phyloP scores from a whole-genome alignment of 2,113 vertebrate species.

The Oncorhynchus nerka region DNA sequence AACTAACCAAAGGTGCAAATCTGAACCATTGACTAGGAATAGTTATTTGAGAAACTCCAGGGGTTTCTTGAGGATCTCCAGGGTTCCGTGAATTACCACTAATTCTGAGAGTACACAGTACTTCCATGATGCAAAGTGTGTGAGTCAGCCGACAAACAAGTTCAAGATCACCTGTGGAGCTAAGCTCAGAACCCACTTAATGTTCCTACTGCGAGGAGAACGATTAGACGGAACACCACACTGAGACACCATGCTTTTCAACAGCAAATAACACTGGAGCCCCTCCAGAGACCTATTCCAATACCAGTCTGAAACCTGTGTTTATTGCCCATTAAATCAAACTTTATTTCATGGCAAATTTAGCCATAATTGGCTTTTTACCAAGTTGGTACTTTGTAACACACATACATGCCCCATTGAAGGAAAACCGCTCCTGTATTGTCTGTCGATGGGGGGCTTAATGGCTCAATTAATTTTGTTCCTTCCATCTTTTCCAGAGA shows the following conservation, averaged over 20 bases:
- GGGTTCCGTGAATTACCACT: too few species aligned
- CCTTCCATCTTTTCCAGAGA: conserved; percentile 95
- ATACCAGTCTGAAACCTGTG: conserved; percentile 86
- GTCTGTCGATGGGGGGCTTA: conserved; percentile 86
- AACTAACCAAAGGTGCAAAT: too few species aligned
- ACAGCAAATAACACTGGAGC: conserved; percentile 78
- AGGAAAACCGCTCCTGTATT: conserved; percentile 91
- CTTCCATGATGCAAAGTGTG: background rate
- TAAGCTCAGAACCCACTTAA: background rate
- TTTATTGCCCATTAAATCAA: conserved; percentile 96
- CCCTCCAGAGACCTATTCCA: conserved; percentile 86
- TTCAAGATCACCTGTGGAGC: background rate
- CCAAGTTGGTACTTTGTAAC: conserved; percentile 86
- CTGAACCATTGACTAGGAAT: too few species aligned
- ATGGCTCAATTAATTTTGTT: conserved; percentile 98
- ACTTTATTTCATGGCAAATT: conserved; percentile 93
- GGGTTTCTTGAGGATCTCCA: too few species aligned
- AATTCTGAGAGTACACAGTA: too few species aligned
- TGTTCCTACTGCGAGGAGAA: conserved; percentile 51
- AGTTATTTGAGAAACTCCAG: too few species aligned
- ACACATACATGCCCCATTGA: conserved; percentile 87
- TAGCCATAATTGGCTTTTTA: conserved; percentile 93
- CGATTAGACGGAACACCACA: conserved; percentile 38
- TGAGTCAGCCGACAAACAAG: background rate
- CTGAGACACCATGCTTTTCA: conserved; percentile 77